Evolutionary conservation across 1,140 invertebrate species (phyloP).

Genomic region (Formica exsecta): DNA sequence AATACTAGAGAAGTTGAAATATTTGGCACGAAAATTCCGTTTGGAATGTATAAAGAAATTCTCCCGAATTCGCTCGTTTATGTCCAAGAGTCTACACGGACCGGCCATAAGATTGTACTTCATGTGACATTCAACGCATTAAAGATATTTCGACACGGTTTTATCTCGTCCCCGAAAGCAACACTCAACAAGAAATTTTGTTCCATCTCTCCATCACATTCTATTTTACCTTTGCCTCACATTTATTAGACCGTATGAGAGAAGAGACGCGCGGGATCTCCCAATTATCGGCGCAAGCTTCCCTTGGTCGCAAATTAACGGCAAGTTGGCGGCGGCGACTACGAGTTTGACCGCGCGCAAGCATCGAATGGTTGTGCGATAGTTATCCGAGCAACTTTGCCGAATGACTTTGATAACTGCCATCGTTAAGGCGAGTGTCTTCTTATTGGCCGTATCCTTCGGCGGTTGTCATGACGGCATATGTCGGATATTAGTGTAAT

Average conservation of each 20-base stretch:
- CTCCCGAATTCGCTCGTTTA: slow-evolving; percentile 66
- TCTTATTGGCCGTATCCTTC: slow-evolving; percentile 37
- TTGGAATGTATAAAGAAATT: slow-evolving; percentile 75
- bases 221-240: not conserved
- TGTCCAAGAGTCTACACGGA: slow-evolving; percentile 57
- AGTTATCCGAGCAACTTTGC: slow-evolving; percentile 64
- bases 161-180: not conserved
- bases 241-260: not conserved
- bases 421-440: slow-evolving; percentile 47
- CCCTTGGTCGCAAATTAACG: slow-evolving; percentile 68
- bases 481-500: slow-evolving; percentile 41
- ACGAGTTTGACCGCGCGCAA: slow-evolving; percentile 64
- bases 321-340: slow-evolving; percentile 56
- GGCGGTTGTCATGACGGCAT: slow-evolving; percentile 10
- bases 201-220: not conserved
- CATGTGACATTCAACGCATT: slow-evolving; percentile 68
- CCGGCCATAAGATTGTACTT: slow-evolving; percentile 70
- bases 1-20: slow-evolving; percentile 23
- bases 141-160: slow-evolving; percentile 49
- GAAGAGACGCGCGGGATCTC: slow-evolving; percentile 35
- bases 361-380: slow-evolving; percentile 51
- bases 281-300: slow-evolving; percentile 67
- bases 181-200: slow-evolving; percentile 34
- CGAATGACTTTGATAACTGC: slow-evolving; percentile 64
- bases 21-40: slow-evolving; percentile 68